Percentiles rank a stretch among this genome's conserved stretches.
These are phyloP conservation scores for Archegozetes longisetosus DNA, from an alignment of 1,140 invertebrate species.

Conservation along the genomic window DNA sequence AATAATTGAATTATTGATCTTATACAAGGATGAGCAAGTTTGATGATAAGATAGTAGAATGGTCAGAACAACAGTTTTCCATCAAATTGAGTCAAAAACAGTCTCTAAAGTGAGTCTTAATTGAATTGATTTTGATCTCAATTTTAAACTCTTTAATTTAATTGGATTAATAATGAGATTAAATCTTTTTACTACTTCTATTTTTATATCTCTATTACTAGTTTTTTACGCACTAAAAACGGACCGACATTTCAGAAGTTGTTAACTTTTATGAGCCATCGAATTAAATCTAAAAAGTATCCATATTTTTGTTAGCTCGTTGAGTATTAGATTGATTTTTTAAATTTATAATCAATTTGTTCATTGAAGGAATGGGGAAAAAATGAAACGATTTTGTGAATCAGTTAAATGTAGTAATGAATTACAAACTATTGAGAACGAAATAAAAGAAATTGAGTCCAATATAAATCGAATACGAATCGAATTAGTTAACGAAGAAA, in stretches of 20 bases:
- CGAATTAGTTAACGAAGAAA: background rate
- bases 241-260: background rate
- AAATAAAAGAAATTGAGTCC: background rate
- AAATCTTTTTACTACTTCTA: background rate
- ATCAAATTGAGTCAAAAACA: background rate
- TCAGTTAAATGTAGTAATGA: background rate
- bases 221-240: background rate
- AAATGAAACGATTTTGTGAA: background rate
- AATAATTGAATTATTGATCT: background rate
- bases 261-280: background rate
- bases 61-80: background rate
- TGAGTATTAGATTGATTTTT: background rate
- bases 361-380: background rate
- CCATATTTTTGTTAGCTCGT: background rate
- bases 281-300: background rate
- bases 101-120: background rate
- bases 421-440: background rate
- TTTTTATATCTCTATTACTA: background rate
- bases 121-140: too few species aligned
- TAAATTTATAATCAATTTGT: background rate
- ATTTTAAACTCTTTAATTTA: too few species aligned
- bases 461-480: background rate
- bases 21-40: background rate
- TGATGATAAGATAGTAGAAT: background rate
- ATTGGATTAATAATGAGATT: background rate